These are phyloP conservation scores for Suillia variegata DNA, from an alignment of 2,888 invertebrate genomes.

Conservation along the genomic window DNA sequence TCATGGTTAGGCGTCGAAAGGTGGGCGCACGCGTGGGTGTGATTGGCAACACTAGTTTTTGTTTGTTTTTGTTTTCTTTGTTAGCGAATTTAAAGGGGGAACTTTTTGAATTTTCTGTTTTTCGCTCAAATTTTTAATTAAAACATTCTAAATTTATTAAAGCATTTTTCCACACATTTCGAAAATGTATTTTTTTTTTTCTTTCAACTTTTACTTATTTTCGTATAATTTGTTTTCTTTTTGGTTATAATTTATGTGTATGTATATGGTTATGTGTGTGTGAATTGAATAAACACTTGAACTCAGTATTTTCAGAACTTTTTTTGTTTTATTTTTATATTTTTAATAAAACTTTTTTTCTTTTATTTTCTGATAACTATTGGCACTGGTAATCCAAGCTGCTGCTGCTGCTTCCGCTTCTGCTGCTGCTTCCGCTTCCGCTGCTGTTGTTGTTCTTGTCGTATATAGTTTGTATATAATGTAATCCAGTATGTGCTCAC, in stretches of 20 bases:
- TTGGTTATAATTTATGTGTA: not conserved
- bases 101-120: slow-evolving; percentile 6
- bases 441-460: slow-evolving; percentile 26
- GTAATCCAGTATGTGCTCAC: slow-evolving; percentile 47
- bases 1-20: slow-evolving; percentile 45
- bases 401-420: slow-evolving; percentile 20
- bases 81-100: too few relatives aligned
- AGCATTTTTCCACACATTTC: slow-evolving; percentile 11
- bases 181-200: slow-evolving; percentile 15
- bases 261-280: slow-evolving; percentile 4
- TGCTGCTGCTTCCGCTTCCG: slow-evolving; percentile 20
- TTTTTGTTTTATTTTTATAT: slow-evolving; percentile 23
- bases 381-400: slow-evolving; percentile 60
- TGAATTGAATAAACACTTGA: too few relatives aligned
- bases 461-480: slow-evolving; percentile 36
- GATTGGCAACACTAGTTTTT: slow-evolving; percentile 8
- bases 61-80: slow-evolving; percentile 7
- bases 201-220: slow-evolving; percentile 18
- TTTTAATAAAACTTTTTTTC: slow-evolving; percentile 26
- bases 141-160: slow-evolving; percentile 1
- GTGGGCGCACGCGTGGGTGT: slow-evolving; percentile 7
- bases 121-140: slow-evolving; percentile 19
- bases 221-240: not conserved
- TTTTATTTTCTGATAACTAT: slow-evolving; percentile 32
- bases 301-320: too few relatives aligned